Conservation (phyloP, 2,113 vertebrate species). For the Phocoena phocoena region DNA sequence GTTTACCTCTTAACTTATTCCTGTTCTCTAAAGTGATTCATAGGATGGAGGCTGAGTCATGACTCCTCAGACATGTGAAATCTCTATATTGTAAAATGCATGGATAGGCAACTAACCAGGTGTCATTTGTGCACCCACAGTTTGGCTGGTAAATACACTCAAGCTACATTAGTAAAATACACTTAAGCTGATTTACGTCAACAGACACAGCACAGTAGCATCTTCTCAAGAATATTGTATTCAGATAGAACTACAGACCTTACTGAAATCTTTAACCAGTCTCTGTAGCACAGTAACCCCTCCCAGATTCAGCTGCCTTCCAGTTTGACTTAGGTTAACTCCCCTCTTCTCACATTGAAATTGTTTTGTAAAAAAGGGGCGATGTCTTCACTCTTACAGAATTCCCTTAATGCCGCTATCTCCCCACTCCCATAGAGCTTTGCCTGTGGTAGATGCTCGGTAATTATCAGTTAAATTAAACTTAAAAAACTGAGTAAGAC, state of each 20-base stretch:
- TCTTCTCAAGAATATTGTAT: neutral
- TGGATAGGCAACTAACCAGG: neutral
- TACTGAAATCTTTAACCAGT: neutral
- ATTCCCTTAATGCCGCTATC: neutral
- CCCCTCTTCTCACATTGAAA: neutral
- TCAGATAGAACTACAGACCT: neutral
- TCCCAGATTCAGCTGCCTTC: neutral
- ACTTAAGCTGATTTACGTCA: neutral
- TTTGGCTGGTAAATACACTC: neutral
- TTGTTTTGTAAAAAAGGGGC: neutral
- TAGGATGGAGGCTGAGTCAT: neutral
- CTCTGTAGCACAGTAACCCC: neutral
- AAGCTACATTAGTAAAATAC: neutral
- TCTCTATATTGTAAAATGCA: neutral
- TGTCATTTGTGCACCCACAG: neutral
- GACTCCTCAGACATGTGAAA: neutral
- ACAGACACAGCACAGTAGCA: neutral
- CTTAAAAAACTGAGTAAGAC: neutral
- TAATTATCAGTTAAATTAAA: neutral
- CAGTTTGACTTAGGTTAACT: neutral
- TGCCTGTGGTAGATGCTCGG: neutral
- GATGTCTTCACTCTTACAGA: neutral
- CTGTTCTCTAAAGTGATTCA: neutral
- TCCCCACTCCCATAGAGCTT: neutral
- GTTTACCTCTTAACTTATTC: neutral